Base-by-base conservation (phyloP, 2,888 invertebrate genomes). In the Acanthococcus lagerstroemiae region DNA sequence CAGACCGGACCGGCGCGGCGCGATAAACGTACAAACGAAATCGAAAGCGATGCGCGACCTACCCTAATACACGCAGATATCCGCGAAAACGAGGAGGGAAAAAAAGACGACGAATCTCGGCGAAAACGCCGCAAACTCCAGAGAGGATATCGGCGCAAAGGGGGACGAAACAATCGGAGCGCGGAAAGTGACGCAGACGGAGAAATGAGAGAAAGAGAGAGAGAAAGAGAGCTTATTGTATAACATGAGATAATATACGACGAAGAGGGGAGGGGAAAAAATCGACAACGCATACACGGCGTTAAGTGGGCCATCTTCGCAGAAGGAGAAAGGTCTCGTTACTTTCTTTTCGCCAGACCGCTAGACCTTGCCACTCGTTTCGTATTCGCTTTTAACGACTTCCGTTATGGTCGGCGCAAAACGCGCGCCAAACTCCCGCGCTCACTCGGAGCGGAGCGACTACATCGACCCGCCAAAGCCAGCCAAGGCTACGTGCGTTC, bases 311-410 rank as follows among this genome's bases (percentile, higher is more conserved):
- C 54, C 63, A 63, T 45, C 24, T 63, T 63, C 50, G 46, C 5
- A 12, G 19, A 24, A 61, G 44, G 48, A 45, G 58, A 48, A 54
- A 63, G 44, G 63, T 26, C 26, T 24, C 27, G 37, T 54, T 63
- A 63, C 63, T 63, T 63, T 63, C 63, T 63, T 63, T 44, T 52
- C 50, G 44, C 27, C 9, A 12, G 24, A 58, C 46, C 48, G 46
- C 19, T 30, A 37, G 63, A 63, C 63, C 63, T 63, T 63, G 52
- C 52, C 24, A 52, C 63, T 63, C 54, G 52, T 63, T 63, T 63
- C 30, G 50, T 54, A 27, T 63, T 52, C 54, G 52, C 22, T 63
- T 63, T 63, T 25, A 54, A 60, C 24, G 22, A 48, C 46, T 60
- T 60, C 60, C 60, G 60, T 45, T 60, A n/a, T n/a, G n/a, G n/a